Percentiles rank a stretch among this genome's conserved stretches.
phyloP scores from a whole-genome alignment of 2,888 invertebrate species.

The Xylocampa areola region DNA sequence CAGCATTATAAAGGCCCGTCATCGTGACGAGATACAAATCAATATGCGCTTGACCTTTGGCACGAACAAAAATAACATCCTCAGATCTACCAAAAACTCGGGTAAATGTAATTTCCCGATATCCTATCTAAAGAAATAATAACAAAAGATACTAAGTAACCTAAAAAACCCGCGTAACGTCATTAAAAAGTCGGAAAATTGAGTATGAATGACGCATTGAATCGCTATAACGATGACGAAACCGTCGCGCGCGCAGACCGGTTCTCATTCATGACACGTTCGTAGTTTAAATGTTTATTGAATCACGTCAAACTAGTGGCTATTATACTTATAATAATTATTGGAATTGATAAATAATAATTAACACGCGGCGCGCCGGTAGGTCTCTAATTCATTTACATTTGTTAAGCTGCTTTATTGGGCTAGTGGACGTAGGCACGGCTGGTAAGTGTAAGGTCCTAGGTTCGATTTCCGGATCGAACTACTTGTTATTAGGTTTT shows the following conservation, averaged over 20 bases:
- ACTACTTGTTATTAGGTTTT: no score
- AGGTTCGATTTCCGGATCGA: no score
- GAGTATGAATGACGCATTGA: slow-evolving; percentile 50
- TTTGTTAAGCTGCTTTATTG: slow-evolving; percentile 11
- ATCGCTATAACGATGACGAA: slow-evolving; percentile 60
- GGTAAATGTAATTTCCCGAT: slow-evolving; percentile 37
- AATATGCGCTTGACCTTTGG: slow-evolving; percentile 25
- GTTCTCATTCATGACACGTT: slow-evolving; percentile 58
- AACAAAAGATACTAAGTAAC: slow-evolving; percentile 35
- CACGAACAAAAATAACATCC: slow-evolving; percentile 29
- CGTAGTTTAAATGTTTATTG: slow-evolving; percentile 46
- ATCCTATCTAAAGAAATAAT: slow-evolving; percentile 20
- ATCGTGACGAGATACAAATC: background rate
- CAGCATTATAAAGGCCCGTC: slow-evolving; percentile 11
- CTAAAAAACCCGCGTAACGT: slow-evolving; percentile 58
- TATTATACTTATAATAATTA: slow-evolving; percentile 42
- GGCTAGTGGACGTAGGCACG: no score
- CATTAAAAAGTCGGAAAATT: slow-evolving; percentile 61
- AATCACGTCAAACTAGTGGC: slow-evolving; percentile 28
- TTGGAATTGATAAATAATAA: slow-evolving; percentile 44
- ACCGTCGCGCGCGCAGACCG: slow-evolving; percentile 54
- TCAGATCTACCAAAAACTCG: slow-evolving; percentile 29
- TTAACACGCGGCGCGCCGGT: no score
- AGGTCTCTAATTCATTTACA: slow-evolving; percentile 28
- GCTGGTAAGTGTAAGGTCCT: no score